Percentiles rank a stretch among this genome's conserved stretches.
Evolutionary conservation across 2,888 invertebrate species (phyloP).

Genomic region (Chelonus formosanus): DNA sequence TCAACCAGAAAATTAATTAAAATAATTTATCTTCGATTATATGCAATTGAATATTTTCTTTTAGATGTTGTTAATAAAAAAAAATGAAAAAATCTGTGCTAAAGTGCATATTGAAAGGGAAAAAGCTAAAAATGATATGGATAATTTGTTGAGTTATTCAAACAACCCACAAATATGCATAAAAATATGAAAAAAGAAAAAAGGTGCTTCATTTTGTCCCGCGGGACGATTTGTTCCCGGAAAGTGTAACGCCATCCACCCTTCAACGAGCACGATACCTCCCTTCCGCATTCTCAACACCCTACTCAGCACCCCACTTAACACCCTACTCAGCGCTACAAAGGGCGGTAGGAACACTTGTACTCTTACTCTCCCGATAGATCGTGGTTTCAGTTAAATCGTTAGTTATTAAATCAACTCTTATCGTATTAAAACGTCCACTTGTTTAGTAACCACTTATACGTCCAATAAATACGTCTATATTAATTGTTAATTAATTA

Average conservation of each 20-base stretch:
- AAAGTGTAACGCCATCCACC: constrained; percentile 25
- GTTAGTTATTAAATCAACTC: constrained; percentile 57
- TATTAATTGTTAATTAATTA: no score
- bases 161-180: no score
- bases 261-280: constrained; percentile 22
- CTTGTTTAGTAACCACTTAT: no score
- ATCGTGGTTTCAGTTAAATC: constrained; percentile 55
- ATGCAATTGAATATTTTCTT: no score
- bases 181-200: constrained; percentile 31
- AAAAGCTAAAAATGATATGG: no score
- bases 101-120: no score
- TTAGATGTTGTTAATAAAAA: no score
- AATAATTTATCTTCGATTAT: no score
- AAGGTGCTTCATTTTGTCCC: constrained; percentile 46
- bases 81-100: no score
- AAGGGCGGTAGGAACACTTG: constrained; percentile 19
- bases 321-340: constrained; percentile 1
- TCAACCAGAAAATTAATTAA: no score
- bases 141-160: no score
- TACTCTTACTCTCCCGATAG: constrained; percentile 33
- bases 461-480: no score
- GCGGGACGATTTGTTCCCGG: constrained; percentile 48
- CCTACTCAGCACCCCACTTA: background rate
- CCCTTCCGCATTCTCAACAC: background rate
- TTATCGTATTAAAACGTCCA: background rate